Evolutionary conservation across 2,797 vertebrate genomes (phyloP), one percentile per base, ranked within the genome.

Genomic region (Pantherophis vulpinus): DNA sequence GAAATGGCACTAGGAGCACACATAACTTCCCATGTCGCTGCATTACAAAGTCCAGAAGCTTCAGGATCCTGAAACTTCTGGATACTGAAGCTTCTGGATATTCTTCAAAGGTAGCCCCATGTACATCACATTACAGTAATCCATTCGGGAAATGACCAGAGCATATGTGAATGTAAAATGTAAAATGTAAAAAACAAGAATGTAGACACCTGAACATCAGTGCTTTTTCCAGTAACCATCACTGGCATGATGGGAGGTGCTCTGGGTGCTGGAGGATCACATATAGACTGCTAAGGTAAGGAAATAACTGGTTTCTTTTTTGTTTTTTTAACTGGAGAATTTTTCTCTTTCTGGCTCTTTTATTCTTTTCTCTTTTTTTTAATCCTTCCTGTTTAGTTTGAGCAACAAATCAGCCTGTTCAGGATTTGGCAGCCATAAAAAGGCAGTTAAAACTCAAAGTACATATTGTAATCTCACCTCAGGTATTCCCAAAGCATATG

Each of bases 401-500:
- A 93, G 89, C 12, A 95, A 96, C 74, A 92, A 91, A 93, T 0
- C 54, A 91, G 91, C 51, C 93, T 96, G 91, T 92, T 95, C 92
- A 74, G 93, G 63, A 74, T 96, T 88, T 96, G 95, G 96, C 95
- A 96, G 58, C 13, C 91, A 93, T 56, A 94, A 95, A 97, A 96
- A 96, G 93, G 5, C 79, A 32, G 79, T 91, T 61, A 91, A 93
- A 96, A 93, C 60, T 20, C 92, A 29, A 90, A 93, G 12, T 87
- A 66, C 7, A 59, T 11, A 91, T 89, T 92, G 60, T 87, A 94
- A 94, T 92, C 88, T 93, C 92, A 93, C 96, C 95, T 88, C 94
- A 95, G 96, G 95, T 97, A 96, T 93, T 93, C 92, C 88, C 47
- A 96, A 94, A 95, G 74, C 93, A 93, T 90, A 79, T 90, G 88